Evolutionary conservation across 2,113 vertebrate species (phyloP), one percentile per base, ranked within the genome.

Genomic region (Pachypanchax playfairii): DNA sequence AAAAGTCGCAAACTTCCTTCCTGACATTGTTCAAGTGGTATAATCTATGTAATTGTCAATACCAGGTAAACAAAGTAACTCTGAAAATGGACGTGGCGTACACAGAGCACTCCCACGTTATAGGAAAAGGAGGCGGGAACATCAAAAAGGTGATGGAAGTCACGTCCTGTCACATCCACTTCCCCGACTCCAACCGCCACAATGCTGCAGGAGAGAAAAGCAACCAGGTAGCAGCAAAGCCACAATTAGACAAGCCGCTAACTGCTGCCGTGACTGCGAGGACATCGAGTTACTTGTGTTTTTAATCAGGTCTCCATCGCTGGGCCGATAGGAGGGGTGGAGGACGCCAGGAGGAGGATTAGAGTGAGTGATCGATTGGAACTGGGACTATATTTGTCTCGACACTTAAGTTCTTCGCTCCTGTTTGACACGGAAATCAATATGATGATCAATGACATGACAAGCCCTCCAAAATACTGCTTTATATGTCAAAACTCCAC

Each of bases 131-230:
- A 0, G 92, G 92, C 13, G 90, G 89, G 20, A 93, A 93, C 89
- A 93, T 93, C 60, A 93, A 92, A 67, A 92, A 91, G 73, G 92
- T 93, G 62, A 93, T 93, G 92, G 92, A 92, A 73, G 87, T 91
- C 62, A 92, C 92, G 13, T 90, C 88, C 17, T 93, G 92, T 58
- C 92, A 93, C 75, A 92, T 93, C 65, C 92, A 93, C 63, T 93
- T 93, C 73, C 92, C 92, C 0, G 92, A 93, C 75, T 93, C 92
- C 39, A 93, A 93, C 72, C 90, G 92, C 1, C 90, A 92, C 87
- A 93, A 73, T 9, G 73, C 54, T 0, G 64, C 75, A 0, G 90
- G 90, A 67, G 92, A 93, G 75, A 93, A 93, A 77, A 93, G 92
- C 87, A 93, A 93, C 83, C 92, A 93, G 90, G 92, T 93, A 54